Percentiles rank a stretch among this genome's conserved stretches.
phyloP scores from a whole-genome alignment of 1,140 invertebrate genomes.

The Drosophila neocordata region DNA sequence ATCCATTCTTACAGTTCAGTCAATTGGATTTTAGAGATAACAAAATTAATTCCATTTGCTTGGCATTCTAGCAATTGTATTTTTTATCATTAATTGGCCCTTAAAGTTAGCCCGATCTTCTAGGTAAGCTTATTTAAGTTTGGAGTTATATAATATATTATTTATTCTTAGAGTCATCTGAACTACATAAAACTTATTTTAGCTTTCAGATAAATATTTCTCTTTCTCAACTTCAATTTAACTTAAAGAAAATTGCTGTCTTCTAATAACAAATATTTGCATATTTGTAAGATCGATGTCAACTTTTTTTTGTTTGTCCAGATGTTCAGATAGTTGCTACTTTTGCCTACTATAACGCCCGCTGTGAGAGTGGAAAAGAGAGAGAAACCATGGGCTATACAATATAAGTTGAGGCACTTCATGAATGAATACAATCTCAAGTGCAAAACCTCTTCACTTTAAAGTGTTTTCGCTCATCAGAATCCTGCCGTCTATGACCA shows the following conservation, averaged over 20 bases:
- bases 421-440: slow-evolving; percentile 74
- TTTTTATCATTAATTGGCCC: too few relatives aligned
- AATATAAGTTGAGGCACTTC: slow-evolving; percentile 58
- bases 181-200: too few relatives aligned
- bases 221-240: not conserved
- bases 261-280: slow-evolving; percentile 32
- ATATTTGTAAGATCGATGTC: slow-evolving; percentile 19
- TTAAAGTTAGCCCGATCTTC: too few relatives aligned
- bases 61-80: too few relatives aligned
- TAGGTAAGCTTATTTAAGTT: too few relatives aligned
- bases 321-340: slow-evolving; percentile 38
- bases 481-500: slow-evolving; percentile 22
- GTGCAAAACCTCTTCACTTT: slow-evolving; percentile 75
- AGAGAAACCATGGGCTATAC: slow-evolving; percentile 11
- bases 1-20: not conserved
- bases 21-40: too few relatives aligned
- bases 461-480: slow-evolving; percentile 66
- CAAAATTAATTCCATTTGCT: too few relatives aligned
- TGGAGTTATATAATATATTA: too few relatives aligned
- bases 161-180: too few relatives aligned
- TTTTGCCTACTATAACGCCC: slow-evolving; percentile 30
- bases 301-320: slow-evolving; percentile 20
- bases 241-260: too few relatives aligned
- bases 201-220: not conserved
- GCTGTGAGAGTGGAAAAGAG: slow-evolving; percentile 45